These are phyloP conservation scores for Anodontia alba DNA, from an alignment of 2,888 invertebrate genomes.

Conservation along the genomic window DNA sequence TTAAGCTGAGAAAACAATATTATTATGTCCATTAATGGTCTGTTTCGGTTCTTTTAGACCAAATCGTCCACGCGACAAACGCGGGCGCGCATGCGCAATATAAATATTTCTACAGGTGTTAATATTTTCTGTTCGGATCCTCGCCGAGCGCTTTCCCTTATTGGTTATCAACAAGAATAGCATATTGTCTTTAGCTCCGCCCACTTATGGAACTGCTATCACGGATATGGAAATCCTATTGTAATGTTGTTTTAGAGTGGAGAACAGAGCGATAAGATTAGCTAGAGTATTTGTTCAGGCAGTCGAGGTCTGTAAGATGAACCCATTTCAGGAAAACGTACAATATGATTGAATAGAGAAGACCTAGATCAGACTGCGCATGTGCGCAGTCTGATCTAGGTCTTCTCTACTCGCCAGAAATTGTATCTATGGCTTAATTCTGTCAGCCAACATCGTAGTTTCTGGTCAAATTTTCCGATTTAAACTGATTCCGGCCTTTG, in stretches of 20 bases:
- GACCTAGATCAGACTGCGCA: neutral
- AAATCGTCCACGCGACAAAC: slow-evolving; percentile 18
- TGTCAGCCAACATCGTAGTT: too few relatives aligned
- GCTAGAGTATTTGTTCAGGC: neutral
- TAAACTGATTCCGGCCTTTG: too few relatives aligned
- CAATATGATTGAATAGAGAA: too few relatives aligned
- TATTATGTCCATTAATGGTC: neutral
- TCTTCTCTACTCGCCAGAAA: neutral
- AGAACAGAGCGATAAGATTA: neutral
- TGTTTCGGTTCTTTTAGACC: neutral
- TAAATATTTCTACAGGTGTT: slow-evolving; percentile 19
- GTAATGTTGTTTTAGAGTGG: slow-evolving; percentile 11
- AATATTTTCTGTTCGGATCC: neutral
- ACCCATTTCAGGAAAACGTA: too few relatives aligned
- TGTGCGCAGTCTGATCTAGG: neutral
- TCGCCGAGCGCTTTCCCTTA: neutral
- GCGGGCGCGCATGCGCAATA: slow-evolving; percentile 23
- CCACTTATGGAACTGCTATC: neutral
- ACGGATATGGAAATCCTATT: slow-evolving; percentile 11
- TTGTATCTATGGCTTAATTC: too few relatives aligned
- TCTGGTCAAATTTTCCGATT: too few relatives aligned
- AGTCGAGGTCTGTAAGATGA: neutral
- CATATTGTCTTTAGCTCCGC: slow-evolving; percentile 19
- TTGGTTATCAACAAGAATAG: slow-evolving; percentile 9
- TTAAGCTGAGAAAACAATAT: neutral